These are phyloP conservation scores for Harpagus bidentatus DNA, from an alignment of 2,113 vertebrate genomes.

Conservation along the genomic window DNA sequence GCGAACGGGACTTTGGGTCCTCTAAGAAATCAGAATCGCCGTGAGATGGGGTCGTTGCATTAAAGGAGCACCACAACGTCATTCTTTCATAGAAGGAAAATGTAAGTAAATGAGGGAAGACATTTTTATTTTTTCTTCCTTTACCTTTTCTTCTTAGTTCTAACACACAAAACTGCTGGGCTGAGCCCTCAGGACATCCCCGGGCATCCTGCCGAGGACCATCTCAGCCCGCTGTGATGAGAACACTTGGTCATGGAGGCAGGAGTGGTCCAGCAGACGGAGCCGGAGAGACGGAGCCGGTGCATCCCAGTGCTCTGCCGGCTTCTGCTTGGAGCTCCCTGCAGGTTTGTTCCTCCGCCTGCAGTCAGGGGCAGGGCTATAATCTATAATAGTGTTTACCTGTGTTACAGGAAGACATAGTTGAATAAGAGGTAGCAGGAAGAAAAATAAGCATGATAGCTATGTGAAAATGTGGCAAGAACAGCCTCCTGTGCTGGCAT, in stretches of 20 bases:
- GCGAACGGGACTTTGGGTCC: accelerated
- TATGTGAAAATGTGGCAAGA: background rate
- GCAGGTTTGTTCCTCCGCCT: background rate
- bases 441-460: background rate
- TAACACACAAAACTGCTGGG: background rate
- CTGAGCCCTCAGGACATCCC: background rate
- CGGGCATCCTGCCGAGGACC: accelerated
- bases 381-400: accelerated
- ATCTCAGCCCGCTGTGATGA: background rate
- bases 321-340: background rate
- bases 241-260: background rate
- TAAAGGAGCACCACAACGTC: background rate
- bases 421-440: background rate
- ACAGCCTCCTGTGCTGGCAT: background rate
- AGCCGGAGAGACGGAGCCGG: background rate
- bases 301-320: accelerated
- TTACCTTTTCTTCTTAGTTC: background rate
- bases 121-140: background rate
- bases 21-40: accelerated
- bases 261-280: background rate
- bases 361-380: background rate
- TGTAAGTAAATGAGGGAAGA: accelerated
- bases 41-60: accelerated
- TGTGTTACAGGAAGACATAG: background rate
- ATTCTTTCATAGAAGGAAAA: background rate